Base-by-base conservation (phyloP, 2,888 invertebrate genomes). In the Peribatodes rhomboidaria region DNA sequence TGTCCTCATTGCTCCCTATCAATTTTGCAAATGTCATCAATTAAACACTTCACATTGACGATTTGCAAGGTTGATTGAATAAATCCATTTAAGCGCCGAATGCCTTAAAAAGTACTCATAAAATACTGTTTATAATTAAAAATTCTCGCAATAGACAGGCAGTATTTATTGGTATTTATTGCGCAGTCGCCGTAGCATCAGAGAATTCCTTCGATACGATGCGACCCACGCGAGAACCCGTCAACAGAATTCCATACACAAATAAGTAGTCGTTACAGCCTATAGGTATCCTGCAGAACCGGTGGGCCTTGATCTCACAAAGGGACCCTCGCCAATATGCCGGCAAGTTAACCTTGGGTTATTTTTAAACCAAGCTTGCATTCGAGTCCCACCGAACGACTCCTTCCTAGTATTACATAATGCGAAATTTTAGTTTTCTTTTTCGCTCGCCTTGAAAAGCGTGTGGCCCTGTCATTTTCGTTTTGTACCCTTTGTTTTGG, bases 381-480 rank as follows among this genome's bases (percentile, higher is more conserved):
- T 87, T 84, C 88, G 87, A 87, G 88, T 84, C 91, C 89, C 80
- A 86, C 81, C 88, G 71, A 80, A 79, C 90, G 78, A 83, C 88
- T 90, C 86, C 89, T 92, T 92, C 91, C 92, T 88, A 89, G 86
- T 91, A 88, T 93, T 93, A 91, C 86, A 91, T 93, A 93, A 93
- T 91, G 83, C 90, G 84, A 90, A 90, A 89, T 89, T 90, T 88
- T 88, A 87, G 89, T 85, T 81, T 85, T 84, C 82, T 87, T 88
- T 90, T 90, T 83, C 74, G 69, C 68, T 79, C 81, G 83, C 82
- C 82, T 82, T 84, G 87, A 85, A 89, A 90, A 89, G 85, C 88
- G 89, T 91, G 90, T 90, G 91, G 91, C 88, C 90, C 89, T 86
- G 90, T 89, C 90, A 88, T 92, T 91, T 92, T 79, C 82, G 85